Base-by-base conservation (phyloP, 2,113 vertebrate species). In the Brachionichthys hirsutus region DNA sequence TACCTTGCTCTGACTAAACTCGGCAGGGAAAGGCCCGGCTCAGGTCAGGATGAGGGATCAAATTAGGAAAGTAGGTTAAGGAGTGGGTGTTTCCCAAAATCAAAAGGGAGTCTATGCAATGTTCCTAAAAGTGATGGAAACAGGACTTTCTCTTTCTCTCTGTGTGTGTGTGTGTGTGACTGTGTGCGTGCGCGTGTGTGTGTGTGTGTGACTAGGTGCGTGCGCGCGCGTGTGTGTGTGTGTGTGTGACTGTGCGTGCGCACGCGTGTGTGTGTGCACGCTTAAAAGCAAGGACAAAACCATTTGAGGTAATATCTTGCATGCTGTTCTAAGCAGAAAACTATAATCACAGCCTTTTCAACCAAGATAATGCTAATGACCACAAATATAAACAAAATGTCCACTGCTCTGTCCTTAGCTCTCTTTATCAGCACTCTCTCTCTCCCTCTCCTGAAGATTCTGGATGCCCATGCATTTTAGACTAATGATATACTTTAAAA, bases 351-450 rank as follows among this genome's bases (percentile, higher is more conserved):
- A 66, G 54, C 35, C 43, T 36, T 60, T 71, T n/a, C 17, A 80
- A 16, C 6, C 12, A 40, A 53, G 51, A n/a, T 72, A 67, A 63
- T 51, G 63, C 48, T 69, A 71, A 82, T 58, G 62, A 81, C 40
- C 51, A 73, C 30, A 47, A 63, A 63, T 60, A 45, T 55, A 24
- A 67, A 75, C 54, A 54, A 56, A 70, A 67, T 45, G 55, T 73
- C 55, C 73, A n/a, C 48, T 30, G 49, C 34, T 34, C 13, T 16
- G 9, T 14, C 9, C 44, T 6, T 34, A 6, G 15, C 36, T 58
- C 9, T n/a, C 35, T 14, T 0, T 2, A 2, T 30, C 7, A 3
- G 12, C 15, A 14, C 13, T 12, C 42, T 18, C 19, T 18, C 12
- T 12, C 41, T 54, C 18, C 34, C 18, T 45, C 52, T 40, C 54